These are phyloP conservation scores for Melanerpes aurifrons DNA, from an alignment of 2,113 vertebrate species.

Conservation along the genomic window DNA sequence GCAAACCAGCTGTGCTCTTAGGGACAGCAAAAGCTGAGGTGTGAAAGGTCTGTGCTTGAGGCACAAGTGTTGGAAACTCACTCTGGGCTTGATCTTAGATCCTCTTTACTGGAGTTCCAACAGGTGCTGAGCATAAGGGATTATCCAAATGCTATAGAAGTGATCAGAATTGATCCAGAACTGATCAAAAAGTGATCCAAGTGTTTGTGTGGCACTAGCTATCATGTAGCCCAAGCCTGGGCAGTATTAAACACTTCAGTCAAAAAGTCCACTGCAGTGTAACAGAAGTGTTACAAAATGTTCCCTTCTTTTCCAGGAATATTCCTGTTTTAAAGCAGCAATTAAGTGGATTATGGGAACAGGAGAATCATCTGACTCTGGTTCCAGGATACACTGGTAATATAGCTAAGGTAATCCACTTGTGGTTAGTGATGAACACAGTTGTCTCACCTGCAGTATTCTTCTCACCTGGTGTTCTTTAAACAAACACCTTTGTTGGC, in stretches of 20 bases:
- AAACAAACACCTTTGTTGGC: not conserved
- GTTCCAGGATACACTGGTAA: slow-evolving; percentile 87
- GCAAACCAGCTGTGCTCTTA: not conserved
- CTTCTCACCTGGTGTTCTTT: not conserved
- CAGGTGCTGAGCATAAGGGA: not conserved
- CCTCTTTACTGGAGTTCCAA: not conserved
- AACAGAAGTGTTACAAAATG: not conserved
- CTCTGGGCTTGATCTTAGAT: not conserved
- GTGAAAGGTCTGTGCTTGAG: not conserved
- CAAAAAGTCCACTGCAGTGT: not conserved
- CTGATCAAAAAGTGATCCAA: not conserved
- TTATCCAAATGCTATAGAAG: not conserved
- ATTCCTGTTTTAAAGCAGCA: slow-evolving; percentile 86
- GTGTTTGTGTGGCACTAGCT: not conserved
- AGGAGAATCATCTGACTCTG: slow-evolving; percentile 81
- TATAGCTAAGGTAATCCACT: slow-evolving; percentile 84
- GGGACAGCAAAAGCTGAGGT: not conserved
- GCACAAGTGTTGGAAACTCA: not conserved
- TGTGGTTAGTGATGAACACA: not conserved
- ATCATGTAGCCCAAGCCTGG: not conserved
- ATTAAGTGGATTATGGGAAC: slow-evolving; percentile 84
- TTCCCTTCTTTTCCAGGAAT: slow-evolving; percentile 79
- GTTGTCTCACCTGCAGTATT: not conserved
- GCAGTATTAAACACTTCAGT: not conserved
- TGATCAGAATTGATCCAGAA: not conserved